Evolutionary conservation across 2,113 vertebrate species (phyloP).

Genomic region (Aythya baeri): DNA sequence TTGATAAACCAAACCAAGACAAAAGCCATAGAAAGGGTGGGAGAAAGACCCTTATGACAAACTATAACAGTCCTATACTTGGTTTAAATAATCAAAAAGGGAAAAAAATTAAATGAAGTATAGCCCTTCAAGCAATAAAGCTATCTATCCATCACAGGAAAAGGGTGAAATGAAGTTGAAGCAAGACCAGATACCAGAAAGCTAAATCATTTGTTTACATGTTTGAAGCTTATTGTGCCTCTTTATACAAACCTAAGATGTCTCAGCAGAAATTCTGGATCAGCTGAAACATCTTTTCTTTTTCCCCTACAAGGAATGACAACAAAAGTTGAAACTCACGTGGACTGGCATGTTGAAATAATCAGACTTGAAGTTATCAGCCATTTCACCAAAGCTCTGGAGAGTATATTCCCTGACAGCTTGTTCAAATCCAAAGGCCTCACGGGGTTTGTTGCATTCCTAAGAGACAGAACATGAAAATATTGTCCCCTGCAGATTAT

Average conservation of each 20-base stretch:
- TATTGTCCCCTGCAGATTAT: not conserved
- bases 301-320: slow-evolving; percentile 21
- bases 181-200: not conserved
- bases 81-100: not conserved
- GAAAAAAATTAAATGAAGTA: not conserved
- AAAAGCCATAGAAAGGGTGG: not conserved
- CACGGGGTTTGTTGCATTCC: slow-evolving; percentile 98
- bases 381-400: slow-evolving; percentile 98
- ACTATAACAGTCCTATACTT: not conserved
- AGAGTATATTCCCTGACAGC: slow-evolving; percentile 94
- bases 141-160: not conserved
- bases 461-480: slow-evolving; percentile 60
- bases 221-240: not conserved
- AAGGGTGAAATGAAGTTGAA: not conserved
- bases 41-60: not conserved
- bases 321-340: slow-evolving; percentile 78
- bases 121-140: not conserved
- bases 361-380: slow-evolving; percentile 98
- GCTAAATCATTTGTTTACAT: not conserved
- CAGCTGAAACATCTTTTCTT: slow-evolving; percentile 1
- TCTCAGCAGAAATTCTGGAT: not conserved
- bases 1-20: not conserved
- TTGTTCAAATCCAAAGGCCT: slow-evolving; percentile 98
- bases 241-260: slow-evolving; percentile 14
- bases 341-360: slow-evolving; percentile 99